Evolutionary conservation across 2,797 vertebrate genomes (phyloP).

Genomic region (Aselliscus stoliczkanus): DNA sequence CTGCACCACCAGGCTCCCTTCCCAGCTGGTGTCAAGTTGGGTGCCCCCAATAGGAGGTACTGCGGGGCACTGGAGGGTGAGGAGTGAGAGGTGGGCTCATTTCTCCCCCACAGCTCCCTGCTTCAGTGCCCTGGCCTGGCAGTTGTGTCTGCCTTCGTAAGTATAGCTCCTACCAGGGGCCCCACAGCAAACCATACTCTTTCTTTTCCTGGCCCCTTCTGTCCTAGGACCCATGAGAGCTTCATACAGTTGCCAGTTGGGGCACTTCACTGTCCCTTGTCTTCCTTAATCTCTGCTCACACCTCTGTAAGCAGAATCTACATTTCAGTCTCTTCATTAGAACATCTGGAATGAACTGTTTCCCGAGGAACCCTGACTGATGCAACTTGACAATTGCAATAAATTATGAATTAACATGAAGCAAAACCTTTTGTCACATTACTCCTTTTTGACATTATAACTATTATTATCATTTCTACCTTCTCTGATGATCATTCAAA

Average conservation of each 20-base stretch:
- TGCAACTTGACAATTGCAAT: slow-evolving; percentile 24
- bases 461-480: neutral
- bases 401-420: slow-evolving; percentile 41
- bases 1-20: neutral
- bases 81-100: neutral
- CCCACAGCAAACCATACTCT: neutral
- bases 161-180: neutral
- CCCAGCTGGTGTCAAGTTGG: neutral
- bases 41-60: neutral
- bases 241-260: neutral
- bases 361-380: neutral
- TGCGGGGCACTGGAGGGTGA: neutral
- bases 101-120: neutral
- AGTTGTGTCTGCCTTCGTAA: neutral
- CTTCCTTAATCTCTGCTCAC: neutral
- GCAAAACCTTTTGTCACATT: slow-evolving; percentile 16
- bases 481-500: neutral
- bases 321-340: neutral
- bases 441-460: slow-evolving; percentile 17
- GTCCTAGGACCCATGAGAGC: neutral
- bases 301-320: neutral
- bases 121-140: neutral
- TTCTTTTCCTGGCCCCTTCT: neutral
- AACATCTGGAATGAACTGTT: neutral
- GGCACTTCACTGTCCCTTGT: neutral